phyloP scores from a whole-genome alignment of 2,797 vertebrate species.

The Pempheris klunzingeri region DNA sequence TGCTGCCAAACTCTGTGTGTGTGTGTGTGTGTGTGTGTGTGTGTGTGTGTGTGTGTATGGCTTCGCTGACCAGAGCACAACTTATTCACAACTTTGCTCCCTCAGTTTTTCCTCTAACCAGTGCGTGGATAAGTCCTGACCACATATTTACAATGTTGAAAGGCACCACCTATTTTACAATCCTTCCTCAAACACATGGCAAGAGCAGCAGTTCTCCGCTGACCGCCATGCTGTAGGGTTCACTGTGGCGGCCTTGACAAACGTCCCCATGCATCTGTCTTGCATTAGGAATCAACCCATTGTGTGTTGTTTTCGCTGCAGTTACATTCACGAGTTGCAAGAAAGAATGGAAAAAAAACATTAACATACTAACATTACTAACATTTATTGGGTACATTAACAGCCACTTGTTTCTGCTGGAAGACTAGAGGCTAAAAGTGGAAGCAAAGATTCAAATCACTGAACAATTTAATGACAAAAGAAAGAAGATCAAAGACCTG shows the following conservation, averaged over 20 bases:
- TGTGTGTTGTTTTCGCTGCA: slow-evolving; percentile 1
- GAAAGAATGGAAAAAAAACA: slow-evolving; percentile 6
- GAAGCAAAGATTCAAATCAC: slow-evolving; percentile 24
- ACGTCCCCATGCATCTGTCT: slow-evolving; percentile 38
- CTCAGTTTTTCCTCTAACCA: slow-evolving; percentile 64
- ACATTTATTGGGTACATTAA: slow-evolving; percentile 5
- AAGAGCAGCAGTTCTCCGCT: slow-evolving; percentile 30
- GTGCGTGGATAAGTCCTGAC: slow-evolving; percentile 42
- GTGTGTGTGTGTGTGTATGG: slow-evolving; percentile 13
- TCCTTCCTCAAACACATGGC: slow-evolving; percentile 43
- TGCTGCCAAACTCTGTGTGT: slow-evolving; percentile 38
- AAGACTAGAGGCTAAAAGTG: slow-evolving; percentile 1
- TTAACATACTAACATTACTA: neutral
- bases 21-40: slow-evolving; percentile 19
- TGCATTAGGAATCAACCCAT: slow-evolving; percentile 17
- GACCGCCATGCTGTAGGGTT: slow-evolving; percentile 21
- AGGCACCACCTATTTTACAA: slow-evolving; percentile 67
- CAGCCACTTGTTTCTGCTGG: slow-evolving; percentile 47
- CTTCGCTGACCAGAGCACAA: slow-evolving; percentile 36
- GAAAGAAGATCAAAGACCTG: neutral
- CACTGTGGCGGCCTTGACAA: slow-evolving; percentile 20
- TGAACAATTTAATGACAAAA: neutral
- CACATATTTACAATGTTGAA: slow-evolving; percentile 64
- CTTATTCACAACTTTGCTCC: slow-evolving; percentile 56
- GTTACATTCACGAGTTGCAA: neutral